These are phyloP conservation scores for Spea multiplicata DNA, from an alignment of 2,113 vertebrate species.

Conservation along the genomic window DNA sequence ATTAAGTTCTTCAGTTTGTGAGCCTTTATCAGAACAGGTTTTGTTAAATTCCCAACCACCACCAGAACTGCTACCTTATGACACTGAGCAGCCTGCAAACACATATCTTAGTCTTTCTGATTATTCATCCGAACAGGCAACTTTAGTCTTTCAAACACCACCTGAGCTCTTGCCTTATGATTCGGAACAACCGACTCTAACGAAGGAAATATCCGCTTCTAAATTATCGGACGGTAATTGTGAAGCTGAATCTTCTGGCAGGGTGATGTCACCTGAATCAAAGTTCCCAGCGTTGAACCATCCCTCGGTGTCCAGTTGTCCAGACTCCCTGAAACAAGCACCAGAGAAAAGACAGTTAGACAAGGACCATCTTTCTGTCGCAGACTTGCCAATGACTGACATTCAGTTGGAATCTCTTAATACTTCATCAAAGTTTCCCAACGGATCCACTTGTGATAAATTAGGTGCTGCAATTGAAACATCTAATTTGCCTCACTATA, in stretches of 20 bases:
- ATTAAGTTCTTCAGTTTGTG: background rate
- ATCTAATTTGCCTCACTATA: background rate
- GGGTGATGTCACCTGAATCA: background rate
- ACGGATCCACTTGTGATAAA: background rate
- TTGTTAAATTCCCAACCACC: constrained; percentile 31
- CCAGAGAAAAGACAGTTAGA: background rate
- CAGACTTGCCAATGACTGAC: background rate
- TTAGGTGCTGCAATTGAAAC: background rate
- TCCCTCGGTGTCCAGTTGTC: background rate
- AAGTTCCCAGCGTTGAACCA: background rate
- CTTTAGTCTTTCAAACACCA: constrained; percentile 27
- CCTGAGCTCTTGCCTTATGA: constrained; percentile 41
- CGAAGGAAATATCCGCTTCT: background rate
- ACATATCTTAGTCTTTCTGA: constrained; percentile 10
- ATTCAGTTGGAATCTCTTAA: no score
- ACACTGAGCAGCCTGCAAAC: constrained; percentile 37
- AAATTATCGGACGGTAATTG: background rate
- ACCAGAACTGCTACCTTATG: constrained; percentile 39
- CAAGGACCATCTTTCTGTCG: no score
- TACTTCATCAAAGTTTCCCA: background rate
- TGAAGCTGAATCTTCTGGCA: background rate
- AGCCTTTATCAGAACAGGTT: constrained; percentile 10
- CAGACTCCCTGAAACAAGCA: background rate
- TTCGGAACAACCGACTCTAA: constrained; percentile 25
- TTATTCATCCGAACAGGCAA: constrained; percentile 24